phyloP scores from a whole-genome alignment of 2,113 vertebrate species.

The Loxodonta africana region DNA sequence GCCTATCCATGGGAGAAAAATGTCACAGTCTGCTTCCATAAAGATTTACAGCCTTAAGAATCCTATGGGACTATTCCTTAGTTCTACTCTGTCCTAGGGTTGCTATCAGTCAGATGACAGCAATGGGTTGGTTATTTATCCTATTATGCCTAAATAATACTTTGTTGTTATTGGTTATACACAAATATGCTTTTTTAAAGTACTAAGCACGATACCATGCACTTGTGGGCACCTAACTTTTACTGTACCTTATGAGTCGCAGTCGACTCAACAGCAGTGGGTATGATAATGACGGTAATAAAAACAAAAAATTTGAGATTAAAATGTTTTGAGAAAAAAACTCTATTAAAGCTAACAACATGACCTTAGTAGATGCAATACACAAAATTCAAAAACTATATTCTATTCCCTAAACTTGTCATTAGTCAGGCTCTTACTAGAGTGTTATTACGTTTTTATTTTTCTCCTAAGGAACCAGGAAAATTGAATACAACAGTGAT shows the following conservation, averaged over 20 bases:
- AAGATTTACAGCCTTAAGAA: too few species aligned
- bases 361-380: background rate
- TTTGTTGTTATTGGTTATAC: background rate
- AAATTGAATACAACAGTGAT: constrained; percentile 36
- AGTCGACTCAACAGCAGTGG: too few species aligned
- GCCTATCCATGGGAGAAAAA: too few species aligned
- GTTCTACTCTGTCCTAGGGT: too few species aligned
- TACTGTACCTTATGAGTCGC: background rate
- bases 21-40: too few species aligned
- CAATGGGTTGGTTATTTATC: background rate
- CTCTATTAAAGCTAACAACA: constrained; percentile 24
- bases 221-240: background rate
- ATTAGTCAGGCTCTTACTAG: constrained; percentile 45
- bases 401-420: constrained; percentile 18
- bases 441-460: constrained; percentile 18
- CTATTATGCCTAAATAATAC: background rate
- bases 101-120: background rate
- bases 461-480: constrained; percentile 44
- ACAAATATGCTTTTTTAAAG: background rate
- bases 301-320: constrained; percentile 47
- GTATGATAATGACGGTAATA: constrained; percentile 35
- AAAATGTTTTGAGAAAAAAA: constrained; percentile 55
- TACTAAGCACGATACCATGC: background rate
- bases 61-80: too few species aligned
- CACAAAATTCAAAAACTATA: constrained; percentile 53